A percentile compares a stretch with the other conserved stretches of the same genome.
phyloP scores from a whole-genome alignment of 2,797 vertebrate genomes.

The Phrynocephalus forsythii region DNA sequence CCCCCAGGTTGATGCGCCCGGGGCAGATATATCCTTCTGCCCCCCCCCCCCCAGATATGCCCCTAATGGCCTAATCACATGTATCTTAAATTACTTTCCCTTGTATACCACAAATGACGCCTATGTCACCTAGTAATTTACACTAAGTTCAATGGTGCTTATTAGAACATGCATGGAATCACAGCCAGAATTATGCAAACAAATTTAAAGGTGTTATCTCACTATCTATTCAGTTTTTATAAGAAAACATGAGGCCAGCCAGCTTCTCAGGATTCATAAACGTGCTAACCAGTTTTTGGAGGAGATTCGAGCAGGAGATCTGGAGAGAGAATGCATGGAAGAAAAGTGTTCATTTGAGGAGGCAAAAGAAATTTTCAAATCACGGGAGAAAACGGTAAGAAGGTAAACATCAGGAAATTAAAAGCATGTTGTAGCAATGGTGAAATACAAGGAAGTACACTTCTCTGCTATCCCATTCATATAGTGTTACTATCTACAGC shows the following conservation, averaged over 20 bases:
- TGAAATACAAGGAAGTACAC: not conserved
- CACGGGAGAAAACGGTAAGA: conserved; percentile 84
- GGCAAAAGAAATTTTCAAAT: conserved; percentile 85
- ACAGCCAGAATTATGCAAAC: not conserved
- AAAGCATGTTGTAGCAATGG: not conserved
- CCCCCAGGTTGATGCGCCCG: too few relatives aligned
- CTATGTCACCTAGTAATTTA: not conserved
- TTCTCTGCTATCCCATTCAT: not conserved
- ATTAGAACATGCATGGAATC: not conserved
- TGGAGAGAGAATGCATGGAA: conserved; percentile 88
- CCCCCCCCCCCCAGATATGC: too few relatives aligned
- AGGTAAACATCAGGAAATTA: conserved; percentile 1
- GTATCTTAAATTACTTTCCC: not conserved
- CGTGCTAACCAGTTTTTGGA: conserved; percentile 83
- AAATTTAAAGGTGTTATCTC: not conserved
- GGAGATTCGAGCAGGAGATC: conserved; percentile 82
- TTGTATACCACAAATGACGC: not conserved
- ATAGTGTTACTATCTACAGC: too few relatives aligned
- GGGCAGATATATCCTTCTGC: too few relatives aligned
- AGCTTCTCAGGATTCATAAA: conserved; percentile 76
- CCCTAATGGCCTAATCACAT: too few relatives aligned
- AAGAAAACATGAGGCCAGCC: conserved; percentile 61
- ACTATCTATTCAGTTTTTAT: conserved; percentile 58
- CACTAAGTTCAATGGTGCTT: not conserved
- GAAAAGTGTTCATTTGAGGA: conserved; percentile 86